phyloP scores from a whole-genome alignment of 2,797 vertebrate genomes.

The Rhinoraja longicauda region DNA sequence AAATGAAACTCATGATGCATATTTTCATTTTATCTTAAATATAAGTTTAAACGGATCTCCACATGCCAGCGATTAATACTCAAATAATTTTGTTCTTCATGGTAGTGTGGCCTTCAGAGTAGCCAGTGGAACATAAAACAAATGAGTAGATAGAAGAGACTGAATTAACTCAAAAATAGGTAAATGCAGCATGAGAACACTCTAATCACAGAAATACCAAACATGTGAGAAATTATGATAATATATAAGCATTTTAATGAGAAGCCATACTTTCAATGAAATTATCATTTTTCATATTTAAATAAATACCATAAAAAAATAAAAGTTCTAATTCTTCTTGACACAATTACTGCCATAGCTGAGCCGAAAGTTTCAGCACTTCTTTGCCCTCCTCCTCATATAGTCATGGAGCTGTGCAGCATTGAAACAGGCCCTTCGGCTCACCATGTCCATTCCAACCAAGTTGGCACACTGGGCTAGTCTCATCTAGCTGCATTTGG shows the following conservation, averaged over 20 bases:
- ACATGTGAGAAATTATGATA: not conserved
- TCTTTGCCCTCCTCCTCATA: too few relatives aligned
- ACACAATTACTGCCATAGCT: too few relatives aligned
- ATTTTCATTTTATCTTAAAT: not conserved
- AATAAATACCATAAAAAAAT: not conserved
- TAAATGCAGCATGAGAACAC: not conserved
- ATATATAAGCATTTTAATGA: not conserved
- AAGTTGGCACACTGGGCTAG: too few relatives aligned
- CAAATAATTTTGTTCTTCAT: not conserved
- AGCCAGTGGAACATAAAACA: not conserved
- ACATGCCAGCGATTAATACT: not conserved
- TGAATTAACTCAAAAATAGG: not conserved
- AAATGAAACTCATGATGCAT: not conserved
- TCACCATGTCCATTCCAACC: too few relatives aligned
- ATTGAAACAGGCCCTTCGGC: too few relatives aligned
- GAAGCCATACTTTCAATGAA: too few relatives aligned
- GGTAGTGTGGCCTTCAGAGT: not conserved
- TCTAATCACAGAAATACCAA: not conserved
- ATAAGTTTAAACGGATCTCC: not conserved
- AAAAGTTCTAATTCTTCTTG: not conserved
- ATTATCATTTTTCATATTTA: too few relatives aligned
- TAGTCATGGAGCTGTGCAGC: too few relatives aligned
- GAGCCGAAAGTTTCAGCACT: too few relatives aligned
- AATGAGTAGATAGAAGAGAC: not conserved
- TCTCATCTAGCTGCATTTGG: too few relatives aligned